Evolutionary conservation across 2,888 invertebrate genomes (phyloP).

Genomic region (Cantharis lateralis): DNA sequence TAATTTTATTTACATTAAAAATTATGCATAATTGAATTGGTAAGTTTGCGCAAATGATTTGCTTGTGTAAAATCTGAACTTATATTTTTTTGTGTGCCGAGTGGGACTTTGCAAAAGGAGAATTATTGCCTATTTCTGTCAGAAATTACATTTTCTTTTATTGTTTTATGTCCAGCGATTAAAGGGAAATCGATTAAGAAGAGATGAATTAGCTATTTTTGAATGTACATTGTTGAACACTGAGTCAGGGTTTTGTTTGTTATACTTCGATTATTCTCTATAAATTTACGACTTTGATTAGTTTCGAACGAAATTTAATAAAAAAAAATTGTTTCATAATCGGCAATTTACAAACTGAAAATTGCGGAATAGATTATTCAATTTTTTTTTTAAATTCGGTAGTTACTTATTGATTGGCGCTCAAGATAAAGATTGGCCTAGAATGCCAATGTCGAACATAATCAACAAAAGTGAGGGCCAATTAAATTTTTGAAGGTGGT

Average conservation of each 20-base stretch:
- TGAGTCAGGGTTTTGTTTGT: not conserved
- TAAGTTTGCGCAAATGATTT: not conserved
- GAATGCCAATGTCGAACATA: not conserved
- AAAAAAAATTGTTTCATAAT: not conserved
- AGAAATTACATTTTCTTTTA: not conserved
- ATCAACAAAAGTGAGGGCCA: not conserved
- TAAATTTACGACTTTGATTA: not conserved
- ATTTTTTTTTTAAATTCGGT: not conserved
- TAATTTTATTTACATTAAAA: no score
- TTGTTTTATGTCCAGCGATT: not conserved
- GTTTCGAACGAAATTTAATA: not conserved
- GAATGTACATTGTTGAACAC: not conserved
- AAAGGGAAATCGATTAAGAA: not conserved
- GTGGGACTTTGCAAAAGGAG: no score
- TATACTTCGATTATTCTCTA: not conserved
- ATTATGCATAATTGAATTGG: not conserved
- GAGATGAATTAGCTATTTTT: not conserved
- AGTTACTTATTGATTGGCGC: not conserved
- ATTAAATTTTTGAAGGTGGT: not conserved
- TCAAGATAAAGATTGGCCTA: not conserved
- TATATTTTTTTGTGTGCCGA: no score
- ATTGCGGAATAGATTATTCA: not conserved
- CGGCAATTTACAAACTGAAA: not conserved
- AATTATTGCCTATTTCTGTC: not conserved
- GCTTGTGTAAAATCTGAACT: not conserved